Base-by-base conservation (phyloP, 2,888 invertebrate genomes). In the Ophion costatus region DNA sequence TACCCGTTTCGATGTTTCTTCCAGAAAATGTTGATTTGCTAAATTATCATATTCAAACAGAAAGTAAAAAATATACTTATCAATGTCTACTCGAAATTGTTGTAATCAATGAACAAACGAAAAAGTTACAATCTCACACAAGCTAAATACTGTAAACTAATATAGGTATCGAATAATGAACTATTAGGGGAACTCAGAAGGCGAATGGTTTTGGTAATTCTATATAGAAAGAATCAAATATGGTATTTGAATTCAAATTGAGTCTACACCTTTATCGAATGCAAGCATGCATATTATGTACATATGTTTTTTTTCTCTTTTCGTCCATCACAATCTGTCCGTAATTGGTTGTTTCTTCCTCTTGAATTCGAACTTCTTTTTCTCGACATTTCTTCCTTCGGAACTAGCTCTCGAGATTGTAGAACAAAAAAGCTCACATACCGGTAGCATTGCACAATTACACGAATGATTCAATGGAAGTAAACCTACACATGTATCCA, bases 381-480 rank as follows among this genome's bases (percentile, higher is more conserved):
- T 22, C 78, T 78, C 51, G 38, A 64, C 64, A 71, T 69, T 75
- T 75, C 22, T 80, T 20, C 59, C 82, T 82, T 67, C 67, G 59
- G 82, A 73, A 59, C 57, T 85, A 82, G 59, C 67, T 80, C 61
- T 78, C 76, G 67, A 82, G 67, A 80, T 80, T 67, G 76, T 85
- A 82, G 76, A 69, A 42, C 42, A 61, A 56, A 59, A 83, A 71
- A 71, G n/a, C 76, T 79, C 84, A 82, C 82, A 85, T 82, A 74
- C 71, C 63, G 79, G 63, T 82, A 82, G 59, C 66, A 66, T 73
- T 78, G 84, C 84, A 84, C 63, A 70, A 76, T 74, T 69, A 80
- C 59, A 76, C 22, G 76, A 76, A 83, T 69, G 69, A 56, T 74
- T 57, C 20, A 71, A 61, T 73, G 66, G n/a, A 64, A 22, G 59